Evolutionary conservation across 2,113 vertebrate genomes (phyloP).

Genomic region (Carlito syrichta): DNA sequence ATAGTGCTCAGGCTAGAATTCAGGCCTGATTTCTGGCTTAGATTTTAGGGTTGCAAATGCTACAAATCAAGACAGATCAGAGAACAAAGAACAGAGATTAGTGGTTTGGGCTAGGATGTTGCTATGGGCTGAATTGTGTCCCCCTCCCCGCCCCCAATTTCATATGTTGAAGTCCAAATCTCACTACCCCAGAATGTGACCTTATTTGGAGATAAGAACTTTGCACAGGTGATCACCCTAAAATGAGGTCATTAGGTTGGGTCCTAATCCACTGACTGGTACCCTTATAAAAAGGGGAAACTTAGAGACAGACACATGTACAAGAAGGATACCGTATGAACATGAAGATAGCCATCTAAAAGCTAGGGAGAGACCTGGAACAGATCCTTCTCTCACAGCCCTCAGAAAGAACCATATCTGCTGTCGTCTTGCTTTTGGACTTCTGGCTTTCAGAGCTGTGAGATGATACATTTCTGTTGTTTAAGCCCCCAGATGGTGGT

Average conservation of each 20-base stretch:
- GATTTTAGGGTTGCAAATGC: background rate
- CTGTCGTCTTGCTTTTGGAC: background rate
- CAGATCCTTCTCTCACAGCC: background rate
- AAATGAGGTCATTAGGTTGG: background rate
- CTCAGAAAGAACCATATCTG: background rate
- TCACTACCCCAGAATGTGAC: background rate
- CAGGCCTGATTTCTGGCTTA: background rate
- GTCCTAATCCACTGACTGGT: background rate
- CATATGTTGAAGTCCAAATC: background rate
- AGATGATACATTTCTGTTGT: background rate
- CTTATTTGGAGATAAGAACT: background rate
- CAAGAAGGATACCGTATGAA: background rate
- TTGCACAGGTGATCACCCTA: background rate
- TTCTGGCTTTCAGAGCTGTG: background rate
- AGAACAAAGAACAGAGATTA: background rate
- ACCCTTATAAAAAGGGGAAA: background rate
- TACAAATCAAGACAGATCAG: background rate
- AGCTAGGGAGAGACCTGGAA: background rate
- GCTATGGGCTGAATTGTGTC: fast-evolving
- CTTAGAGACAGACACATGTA: background rate
- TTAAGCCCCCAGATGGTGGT: background rate
- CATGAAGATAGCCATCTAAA: background rate
- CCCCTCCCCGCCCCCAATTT: no score
- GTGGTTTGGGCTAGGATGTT: background rate
- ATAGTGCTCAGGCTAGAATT: background rate